Evolutionary conservation across 2,113 vertebrate genomes (phyloP), one percentile per base, ranked within the genome.

Genomic region (Henicopernis longicauda): DNA sequence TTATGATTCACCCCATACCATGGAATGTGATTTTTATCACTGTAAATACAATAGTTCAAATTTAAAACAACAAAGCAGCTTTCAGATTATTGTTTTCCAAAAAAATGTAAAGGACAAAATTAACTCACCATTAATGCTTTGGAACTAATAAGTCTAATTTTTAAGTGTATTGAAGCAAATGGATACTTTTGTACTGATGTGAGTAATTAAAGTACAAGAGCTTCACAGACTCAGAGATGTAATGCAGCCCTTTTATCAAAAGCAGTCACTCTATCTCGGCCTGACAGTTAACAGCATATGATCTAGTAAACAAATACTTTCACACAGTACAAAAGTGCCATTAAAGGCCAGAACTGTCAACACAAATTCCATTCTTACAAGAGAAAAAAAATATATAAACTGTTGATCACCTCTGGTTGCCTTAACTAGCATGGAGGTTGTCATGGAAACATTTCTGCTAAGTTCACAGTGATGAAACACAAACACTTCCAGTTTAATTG

Each of bases 291-390:
- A 98, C 98, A 99, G 98, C 98, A 98, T 98, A 99, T 98, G 99
- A 99, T 99, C 99, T 96, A 97, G 98, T 99, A 99, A 99, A 99
- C 99, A 99, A 99, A 99, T 99, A 99, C 98, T 98, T 99, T 98
- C 98, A 98, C 98, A 98, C 95, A 95, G 98, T 98, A 99, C 98
- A 98, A 99, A 99, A 99, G 98, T 99, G 98, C 98, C 98, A 99
- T 99, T 99, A 99, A 99, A 99, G 99, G 99, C 99, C 99, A 99
- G 98, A 99, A 99, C 99, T 99, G 99, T 99, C 99, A 99, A 99
- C 99, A 99, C 98, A 99, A 98, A 99, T 99, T 99, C 98, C 98
- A 99, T 98, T 99, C 98, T 99, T 98, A 98, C 96, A 97, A 96
- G 95, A 97, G 97, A 96, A 95, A 97, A 97, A 97, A 97, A 97